Percentiles rank a stretch among this genome's conserved stretches.
phyloP scores from a whole-genome alignment of 2,113 vertebrate species.

The Philantomba maxwellii region DNA sequence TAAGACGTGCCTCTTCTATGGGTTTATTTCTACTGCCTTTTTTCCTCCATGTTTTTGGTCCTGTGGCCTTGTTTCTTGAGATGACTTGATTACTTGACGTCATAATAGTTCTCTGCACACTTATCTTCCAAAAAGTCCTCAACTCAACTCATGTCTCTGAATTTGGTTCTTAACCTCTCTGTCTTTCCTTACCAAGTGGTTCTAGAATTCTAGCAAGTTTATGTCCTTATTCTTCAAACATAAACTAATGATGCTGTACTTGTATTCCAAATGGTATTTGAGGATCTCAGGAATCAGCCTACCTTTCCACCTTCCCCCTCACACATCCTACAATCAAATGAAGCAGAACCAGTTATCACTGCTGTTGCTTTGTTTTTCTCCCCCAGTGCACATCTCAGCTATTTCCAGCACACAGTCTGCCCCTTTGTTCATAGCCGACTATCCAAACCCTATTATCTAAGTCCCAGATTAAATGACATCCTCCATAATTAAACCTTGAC shows the following conservation, averaged over 20 bases:
- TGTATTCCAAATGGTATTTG: not conserved
- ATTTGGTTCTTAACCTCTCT: not conserved
- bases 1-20: not conserved
- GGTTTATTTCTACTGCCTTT: not conserved
- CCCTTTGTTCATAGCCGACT: not conserved
- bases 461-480: not conserved
- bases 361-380: not conserved
- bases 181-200: not conserved
- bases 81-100: not conserved
- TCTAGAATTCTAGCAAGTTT: not conserved
- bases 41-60: not conserved
- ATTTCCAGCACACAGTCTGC: not conserved
- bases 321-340: not conserved
- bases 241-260: not conserved
- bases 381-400: not conserved
- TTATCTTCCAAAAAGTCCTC: not conserved
- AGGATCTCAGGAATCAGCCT: not conserved
- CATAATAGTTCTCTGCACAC: not conserved
- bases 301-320: not conserved
- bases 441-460: not conserved
- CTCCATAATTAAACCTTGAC: not conserved
- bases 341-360: not conserved
- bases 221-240: not conserved
- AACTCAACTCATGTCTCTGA: not conserved
- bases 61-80: not conserved